Evolutionary conservation across 2,797 vertebrate species (phyloP), one percentile per base, ranked within the genome.

Genomic region (Leptatherina wallacei): DNA sequence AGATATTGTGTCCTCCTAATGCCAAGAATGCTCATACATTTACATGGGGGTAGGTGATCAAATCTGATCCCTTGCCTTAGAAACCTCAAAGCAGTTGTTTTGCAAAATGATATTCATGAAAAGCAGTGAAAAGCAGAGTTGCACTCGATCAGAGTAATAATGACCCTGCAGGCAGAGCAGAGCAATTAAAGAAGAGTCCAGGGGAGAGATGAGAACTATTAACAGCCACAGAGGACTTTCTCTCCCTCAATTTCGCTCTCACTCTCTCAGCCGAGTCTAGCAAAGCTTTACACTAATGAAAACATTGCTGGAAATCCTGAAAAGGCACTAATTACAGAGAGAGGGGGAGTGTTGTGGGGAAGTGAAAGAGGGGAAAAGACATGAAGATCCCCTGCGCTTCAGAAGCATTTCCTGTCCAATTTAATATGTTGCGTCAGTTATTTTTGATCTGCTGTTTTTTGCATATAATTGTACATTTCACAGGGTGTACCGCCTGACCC

Each of bases 201-300:
- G 81, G 90, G 91, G 89, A 93, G 91, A 93, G 87, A 92, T 88
- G 88, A 93, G 89, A 93, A 92, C 91, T 90, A 92, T 93, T 93
- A 93, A 85, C 75, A 92, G 84, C 85, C 91, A 90, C 91, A 90
- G 88, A 93, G 90, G 91, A 92, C 83, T 82, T 56, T 65, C 75
- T 65, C 81, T 61, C 75, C 73, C 81, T 64, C 68, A 27, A 2
- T 77, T 61, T 81, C 77, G 64, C 75, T 88, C 73, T 73, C n/a
- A 59, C 68, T 69, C 68, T 68, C 69, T 68, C 86, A 75, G 80
- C 61, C 38, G 40, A 75, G 68, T 61, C 69, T 69, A 67, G 80
- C 58, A 59, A 66, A 68, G 81, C 78, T 61, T 57, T 70, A 84
- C 86, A 81, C 88, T 91, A 88, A 92, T 92, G 89, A 91, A 92